Conservation (phyloP, 2,888 invertebrate genomes). For the Acleris cristana region DNA sequence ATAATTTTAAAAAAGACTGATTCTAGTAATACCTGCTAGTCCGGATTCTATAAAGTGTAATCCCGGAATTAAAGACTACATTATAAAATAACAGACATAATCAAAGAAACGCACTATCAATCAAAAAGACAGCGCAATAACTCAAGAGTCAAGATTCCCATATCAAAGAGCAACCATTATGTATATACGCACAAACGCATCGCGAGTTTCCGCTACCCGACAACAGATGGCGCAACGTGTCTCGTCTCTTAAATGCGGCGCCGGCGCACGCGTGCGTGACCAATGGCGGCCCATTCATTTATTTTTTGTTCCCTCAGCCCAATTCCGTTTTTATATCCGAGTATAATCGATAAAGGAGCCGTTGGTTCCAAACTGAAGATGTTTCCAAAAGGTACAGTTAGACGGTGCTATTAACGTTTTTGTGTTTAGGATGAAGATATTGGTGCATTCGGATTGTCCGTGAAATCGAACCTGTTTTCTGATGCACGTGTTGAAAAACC, state of each 20-base stretch:
- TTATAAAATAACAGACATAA: background rate
- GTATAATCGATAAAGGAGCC: constrained; percentile 73
- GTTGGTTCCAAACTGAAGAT: constrained; percentile 63
- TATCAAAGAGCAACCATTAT: constrained; percentile 9
- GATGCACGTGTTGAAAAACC: constrained; percentile 16
- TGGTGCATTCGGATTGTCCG: constrained; percentile 40
- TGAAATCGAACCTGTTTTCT: constrained; percentile 29
- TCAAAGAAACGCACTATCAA: constrained; percentile 1
- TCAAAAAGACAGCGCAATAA: background rate
- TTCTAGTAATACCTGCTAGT: background rate
- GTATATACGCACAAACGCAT: background rate
- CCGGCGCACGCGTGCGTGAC: constrained; percentile 55
- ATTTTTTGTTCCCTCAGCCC: constrained; percentile 66
- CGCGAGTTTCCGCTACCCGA: constrained; percentile 24
- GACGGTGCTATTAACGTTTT: constrained; percentile 35
- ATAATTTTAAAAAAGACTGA: too few relatives aligned
- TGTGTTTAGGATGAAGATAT: constrained; percentile 28
- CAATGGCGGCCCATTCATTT: constrained; percentile 55
- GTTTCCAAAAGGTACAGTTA: constrained; percentile 60
- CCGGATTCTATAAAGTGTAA: background rate
- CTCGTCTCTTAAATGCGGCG: constrained; percentile 38
- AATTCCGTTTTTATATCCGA: constrained; percentile 74
- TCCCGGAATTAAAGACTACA: background rate
- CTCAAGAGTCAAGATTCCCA: constrained; percentile 3
- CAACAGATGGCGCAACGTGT: constrained; percentile 46